phyloP scores from a whole-genome alignment of 2,888 invertebrate species.

The Caenorhabditis drosophilae region DNA sequence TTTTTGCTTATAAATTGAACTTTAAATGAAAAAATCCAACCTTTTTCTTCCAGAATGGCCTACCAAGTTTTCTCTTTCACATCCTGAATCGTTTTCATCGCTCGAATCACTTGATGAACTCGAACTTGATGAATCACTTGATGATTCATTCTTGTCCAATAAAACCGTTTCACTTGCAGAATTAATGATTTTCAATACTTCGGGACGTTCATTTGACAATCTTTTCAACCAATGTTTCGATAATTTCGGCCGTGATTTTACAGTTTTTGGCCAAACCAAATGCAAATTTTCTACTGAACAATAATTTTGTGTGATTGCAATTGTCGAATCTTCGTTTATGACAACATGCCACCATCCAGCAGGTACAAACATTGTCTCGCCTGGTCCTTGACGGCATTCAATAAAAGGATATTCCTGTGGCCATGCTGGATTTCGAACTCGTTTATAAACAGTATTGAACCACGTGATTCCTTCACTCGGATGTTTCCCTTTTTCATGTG shows the following conservation, averaged over 20 bases:
- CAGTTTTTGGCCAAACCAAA: slow-evolving; percentile 75
- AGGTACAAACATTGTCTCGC: slow-evolving; percentile 67
- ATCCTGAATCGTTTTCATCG: slow-evolving; percentile 2
- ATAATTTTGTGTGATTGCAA: slow-evolving; percentile 98
- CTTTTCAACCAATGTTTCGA: slow-evolving; percentile 82
- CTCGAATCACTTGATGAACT: slow-evolving; percentile 34
- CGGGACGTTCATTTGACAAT: slow-evolving; percentile 44
- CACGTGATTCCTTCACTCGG: slow-evolving; percentile 97
- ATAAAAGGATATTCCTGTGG: slow-evolving; percentile 73
- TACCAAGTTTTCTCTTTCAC: slow-evolving; percentile 1
- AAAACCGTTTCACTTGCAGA: slow-evolving; percentile 12
- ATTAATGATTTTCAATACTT: slow-evolving; percentile 41
- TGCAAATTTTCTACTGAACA: slow-evolving; percentile 90
- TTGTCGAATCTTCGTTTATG: slow-evolving; percentile 90
- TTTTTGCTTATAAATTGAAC: not conserved
- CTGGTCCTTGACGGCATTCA: slow-evolving; percentile 61
- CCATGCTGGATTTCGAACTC: slow-evolving; percentile 86
- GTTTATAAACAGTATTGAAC: slow-evolving; percentile 90
- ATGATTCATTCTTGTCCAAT: slow-evolving; percentile 19
- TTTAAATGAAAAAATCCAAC: too few relatives aligned
- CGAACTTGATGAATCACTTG: slow-evolving; percentile 41
- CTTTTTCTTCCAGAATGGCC: not conserved
- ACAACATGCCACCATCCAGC: slow-evolving; percentile 99
- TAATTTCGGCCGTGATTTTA: slow-evolving; percentile 90
- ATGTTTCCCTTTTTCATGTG: slow-evolving; percentile 91